A percentile compares a stretch with the other conserved stretches of the same genome.
These are phyloP conservation scores for Drosophila acutilabella DNA, from an alignment of 2,888 invertebrate species.

Conservation along the genomic window DNA sequence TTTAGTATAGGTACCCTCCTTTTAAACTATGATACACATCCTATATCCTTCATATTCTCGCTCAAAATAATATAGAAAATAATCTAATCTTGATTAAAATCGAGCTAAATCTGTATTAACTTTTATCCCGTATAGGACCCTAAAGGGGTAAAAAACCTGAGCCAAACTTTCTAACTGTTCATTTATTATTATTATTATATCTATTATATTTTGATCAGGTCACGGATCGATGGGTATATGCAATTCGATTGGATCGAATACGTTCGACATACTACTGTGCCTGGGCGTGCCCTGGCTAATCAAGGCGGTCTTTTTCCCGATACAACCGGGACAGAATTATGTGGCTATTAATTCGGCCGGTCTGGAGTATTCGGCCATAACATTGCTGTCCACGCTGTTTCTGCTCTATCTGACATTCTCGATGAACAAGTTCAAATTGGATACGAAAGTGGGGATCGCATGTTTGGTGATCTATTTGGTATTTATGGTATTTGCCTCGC, in stretches of 20 bases:
- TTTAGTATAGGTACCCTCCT: no score
- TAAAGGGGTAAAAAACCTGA: no score
- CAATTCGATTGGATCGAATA: conserved; percentile 95
- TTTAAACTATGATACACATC: no score
- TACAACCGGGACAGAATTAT: conserved; percentile 91
- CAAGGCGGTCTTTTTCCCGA: conserved; percentile 93
- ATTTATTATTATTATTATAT: no score
- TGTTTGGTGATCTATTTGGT: conserved; percentile 95
- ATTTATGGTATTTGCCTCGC: conserved; percentile 93
- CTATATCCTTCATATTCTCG: no score
- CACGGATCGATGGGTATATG: conserved; percentile 96
- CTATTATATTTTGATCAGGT: conserved; percentile 86
- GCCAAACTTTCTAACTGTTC: no score
- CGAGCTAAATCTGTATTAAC: no score
- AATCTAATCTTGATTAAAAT: no score
- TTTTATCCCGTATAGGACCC: no score
- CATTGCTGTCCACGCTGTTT: conserved; percentile 93
- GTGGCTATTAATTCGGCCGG: conserved; percentile 96
- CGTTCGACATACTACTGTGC: conserved; percentile 95
- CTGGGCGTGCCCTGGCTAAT: conserved; percentile 95
- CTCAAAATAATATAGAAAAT: no score
- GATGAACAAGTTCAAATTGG: conserved; percentile 94
- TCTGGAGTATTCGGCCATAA: conserved; percentile 95
- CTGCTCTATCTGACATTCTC: conserved; percentile 94
- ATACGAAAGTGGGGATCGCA: conserved; percentile 93